Evolutionary conservation across 2,888 invertebrate species (phyloP), one percentile per base, ranked within the genome.

Genomic region (Hydriomena furcata): DNA sequence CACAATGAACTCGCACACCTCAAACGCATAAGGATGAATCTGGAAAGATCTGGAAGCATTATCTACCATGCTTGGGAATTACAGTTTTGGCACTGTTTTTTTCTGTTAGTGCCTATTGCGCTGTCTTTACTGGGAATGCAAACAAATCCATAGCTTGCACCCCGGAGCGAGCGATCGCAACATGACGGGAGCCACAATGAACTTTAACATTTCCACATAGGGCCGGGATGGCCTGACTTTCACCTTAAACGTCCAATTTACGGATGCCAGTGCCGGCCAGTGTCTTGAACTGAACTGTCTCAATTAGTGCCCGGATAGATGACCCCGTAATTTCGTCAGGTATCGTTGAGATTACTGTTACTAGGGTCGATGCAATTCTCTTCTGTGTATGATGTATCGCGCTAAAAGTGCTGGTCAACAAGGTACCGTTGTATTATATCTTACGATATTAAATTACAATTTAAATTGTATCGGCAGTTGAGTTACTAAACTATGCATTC

Each of bases 191-290:
- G 86, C 82, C 66, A 72, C 69, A 72, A 67, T 82, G 85, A 88
- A 84, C 89, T 82, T 79, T 85, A 77, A 77, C 87, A 85, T 87
- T 88, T 86, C 82, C 78, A 78, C 80, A 80, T 79, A 79, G 79
- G 76, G 82, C 75, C 62, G 62, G 70, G 78, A 81, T 79, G 78
- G 68, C 40, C 59, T 54, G 78, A 86, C 89, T 88, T 89, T 89
- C 89, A 83, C 88, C 84, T 75, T 89, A 89, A 88, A 82, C 82
- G 88, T 80, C 80, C 78, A 79, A 86, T 89, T 88, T 87, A 79
- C 82, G 77, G 80, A 82, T 77, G 79, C 77, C 84, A 79, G 79
- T 74, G 81, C 79, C 76, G 81, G 79, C 80, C 84, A 83, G 80
- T 80, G 79, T 82, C 82, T 82, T 72, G 76, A 74, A 76, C 81